Conservation (phyloP, 2,797 vertebrate genomes). For the Sebastes hopkinsi region DNA sequence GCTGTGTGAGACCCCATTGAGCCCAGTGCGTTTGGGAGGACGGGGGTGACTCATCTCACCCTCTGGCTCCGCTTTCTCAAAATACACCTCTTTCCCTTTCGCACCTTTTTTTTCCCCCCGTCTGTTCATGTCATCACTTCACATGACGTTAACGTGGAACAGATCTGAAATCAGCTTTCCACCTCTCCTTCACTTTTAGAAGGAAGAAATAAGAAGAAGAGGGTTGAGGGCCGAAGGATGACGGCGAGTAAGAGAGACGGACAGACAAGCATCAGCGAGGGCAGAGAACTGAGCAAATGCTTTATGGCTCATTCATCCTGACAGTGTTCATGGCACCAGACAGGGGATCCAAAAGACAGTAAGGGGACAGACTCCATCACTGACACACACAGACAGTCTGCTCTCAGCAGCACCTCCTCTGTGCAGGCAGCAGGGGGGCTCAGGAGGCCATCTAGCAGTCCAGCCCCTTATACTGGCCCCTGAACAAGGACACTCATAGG, state of each 20-base stretch:
- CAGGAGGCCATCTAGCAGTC: not conserved
- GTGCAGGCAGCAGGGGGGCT: not conserved
- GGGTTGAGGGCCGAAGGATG: not conserved
- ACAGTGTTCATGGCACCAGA: slow-evolving; percentile 44
- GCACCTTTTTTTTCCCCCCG: not conserved
- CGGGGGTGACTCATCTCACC: slow-evolving; percentile 51
- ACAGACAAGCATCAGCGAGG: slow-evolving; percentile 31
- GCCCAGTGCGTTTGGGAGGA: slow-evolving; percentile 23
- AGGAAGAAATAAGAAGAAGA: not conserved
- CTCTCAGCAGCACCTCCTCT: slow-evolving; percentile 6
- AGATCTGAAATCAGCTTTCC: not conserved
- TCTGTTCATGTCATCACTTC: slow-evolving; percentile 8
- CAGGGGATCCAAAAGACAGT: slow-evolving; percentile 5
- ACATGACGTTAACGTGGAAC: not conserved
- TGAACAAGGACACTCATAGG: not conserved
- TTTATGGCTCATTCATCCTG: slow-evolving; percentile 42
- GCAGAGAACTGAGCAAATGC: slow-evolving; percentile 18
- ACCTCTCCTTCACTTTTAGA: not conserved
- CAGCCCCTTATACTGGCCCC: not conserved
- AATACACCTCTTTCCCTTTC: slow-evolving; percentile 34
- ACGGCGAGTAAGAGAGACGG: not conserved
- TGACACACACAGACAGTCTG: slow-evolving; percentile 27
- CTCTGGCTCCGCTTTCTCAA: slow-evolving; percentile 39
- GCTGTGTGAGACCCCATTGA: slow-evolving; percentile 32
- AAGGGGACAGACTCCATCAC: slow-evolving; percentile 10